A percentile compares a stretch with the other conserved stretches of the same genome.
phyloP scores from a whole-genome alignment of 2,797 vertebrate genomes.

The Acipenser ruthenus region DNA sequence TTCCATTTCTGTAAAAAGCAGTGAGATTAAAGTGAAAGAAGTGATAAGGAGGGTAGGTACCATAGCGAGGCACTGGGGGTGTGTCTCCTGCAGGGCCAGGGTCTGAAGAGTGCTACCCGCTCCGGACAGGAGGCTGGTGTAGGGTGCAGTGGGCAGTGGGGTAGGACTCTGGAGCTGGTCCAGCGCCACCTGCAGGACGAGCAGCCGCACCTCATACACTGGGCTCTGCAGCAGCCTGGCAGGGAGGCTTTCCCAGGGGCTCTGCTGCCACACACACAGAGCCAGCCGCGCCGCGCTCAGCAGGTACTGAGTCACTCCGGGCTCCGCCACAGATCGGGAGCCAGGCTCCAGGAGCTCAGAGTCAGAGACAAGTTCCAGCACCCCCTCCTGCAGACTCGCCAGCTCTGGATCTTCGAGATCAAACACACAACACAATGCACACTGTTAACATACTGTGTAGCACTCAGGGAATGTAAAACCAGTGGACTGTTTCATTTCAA shows the following conservation, averaged over 20 bases:
- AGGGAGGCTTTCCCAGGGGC: slow-evolving; percentile 40
- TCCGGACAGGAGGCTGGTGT: slow-evolving; percentile 26
- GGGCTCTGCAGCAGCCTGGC: slow-evolving; percentile 51
- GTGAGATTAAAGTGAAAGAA: background rate
- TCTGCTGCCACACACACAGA: slow-evolving; percentile 33
- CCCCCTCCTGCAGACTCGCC: slow-evolving; percentile 54
- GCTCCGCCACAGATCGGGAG: slow-evolving; percentile 36
- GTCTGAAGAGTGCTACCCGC: slow-evolving; percentile 47
- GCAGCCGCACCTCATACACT: slow-evolving; percentile 71
- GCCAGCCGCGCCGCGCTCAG: slow-evolving; percentile 69
- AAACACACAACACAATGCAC: slow-evolving; percentile 26
- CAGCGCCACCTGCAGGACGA: slow-evolving; percentile 61
- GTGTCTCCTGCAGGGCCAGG: slow-evolving; percentile 68
- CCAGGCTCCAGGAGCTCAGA: slow-evolving; percentile 61
- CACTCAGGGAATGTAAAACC: too few relatives aligned
- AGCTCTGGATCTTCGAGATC: slow-evolving; percentile 51
- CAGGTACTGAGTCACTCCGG: slow-evolving; percentile 75
- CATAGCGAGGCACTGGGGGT: slow-evolving; percentile 78
- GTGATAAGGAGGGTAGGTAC: slow-evolving; percentile 40
- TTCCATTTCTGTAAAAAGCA: slow-evolving; percentile 4
- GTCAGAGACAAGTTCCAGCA: slow-evolving; percentile 48
- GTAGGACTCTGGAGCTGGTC: slow-evolving; percentile 42
- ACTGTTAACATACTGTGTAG: slow-evolving; percentile 26
- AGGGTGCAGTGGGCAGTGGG: slow-evolving; percentile 29
- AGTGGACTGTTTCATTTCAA: too few relatives aligned